These are phyloP conservation scores for Epinotia ramella DNA, from an alignment of 2,888 invertebrate species.

Conservation along the genomic window DNA sequence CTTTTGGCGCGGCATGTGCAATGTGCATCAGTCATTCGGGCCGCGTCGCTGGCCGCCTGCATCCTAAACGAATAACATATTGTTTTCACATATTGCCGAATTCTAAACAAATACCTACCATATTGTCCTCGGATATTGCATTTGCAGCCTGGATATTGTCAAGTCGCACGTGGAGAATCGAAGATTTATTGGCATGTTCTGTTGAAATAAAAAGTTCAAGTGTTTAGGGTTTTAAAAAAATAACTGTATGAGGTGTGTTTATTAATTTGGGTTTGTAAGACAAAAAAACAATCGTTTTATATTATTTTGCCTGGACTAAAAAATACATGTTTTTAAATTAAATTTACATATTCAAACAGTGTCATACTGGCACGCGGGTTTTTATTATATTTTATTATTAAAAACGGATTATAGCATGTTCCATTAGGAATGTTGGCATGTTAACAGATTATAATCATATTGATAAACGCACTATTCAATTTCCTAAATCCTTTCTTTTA, in stretches of 20 bases:
- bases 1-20: conserved; percentile 47
- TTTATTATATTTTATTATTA: no score
- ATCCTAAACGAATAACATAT: conserved; percentile 48
- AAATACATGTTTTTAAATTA: no score
- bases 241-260: not conserved
- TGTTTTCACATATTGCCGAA: conserved; percentile 47
- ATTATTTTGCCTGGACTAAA: no score
- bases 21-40: conserved; percentile 63
- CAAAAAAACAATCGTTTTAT: no score
- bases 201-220: conserved; percentile 6
- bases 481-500: no score
- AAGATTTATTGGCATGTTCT: conserved; percentile 27
- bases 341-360: no score
- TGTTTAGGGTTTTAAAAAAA: not conserved
- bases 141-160: conserved; percentile 27
- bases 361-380: no score
- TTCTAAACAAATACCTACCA: conserved; percentile 46
- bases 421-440: no score
- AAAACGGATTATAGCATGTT: no score
- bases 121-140: conserved; percentile 15
- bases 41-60: conserved; percentile 48
- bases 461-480: no score
- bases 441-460: no score
- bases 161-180: conserved; percentile 11
- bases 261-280: no score